These are phyloP conservation scores for Spheniscus mendiculus DNA, from an alignment of 2,113 vertebrate species.

Conservation along the genomic window DNA sequence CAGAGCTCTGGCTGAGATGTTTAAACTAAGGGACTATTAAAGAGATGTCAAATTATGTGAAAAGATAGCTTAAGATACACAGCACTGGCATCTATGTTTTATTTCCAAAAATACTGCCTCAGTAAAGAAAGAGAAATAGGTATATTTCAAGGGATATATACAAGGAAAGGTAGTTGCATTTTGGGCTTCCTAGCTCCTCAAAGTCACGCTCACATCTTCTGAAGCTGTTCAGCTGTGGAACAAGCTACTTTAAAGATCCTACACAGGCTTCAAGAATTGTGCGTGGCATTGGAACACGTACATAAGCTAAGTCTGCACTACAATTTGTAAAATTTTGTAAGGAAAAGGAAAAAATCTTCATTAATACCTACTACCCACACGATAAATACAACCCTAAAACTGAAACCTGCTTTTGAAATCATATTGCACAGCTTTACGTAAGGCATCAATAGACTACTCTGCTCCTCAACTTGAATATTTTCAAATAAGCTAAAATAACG, in stretches of 20 bases:
- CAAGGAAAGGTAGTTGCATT: background rate
- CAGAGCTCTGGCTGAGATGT: background rate
- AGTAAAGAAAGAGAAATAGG: background rate
- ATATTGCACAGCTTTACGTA: background rate
- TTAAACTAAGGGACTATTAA: background rate
- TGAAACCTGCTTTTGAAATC: background rate
- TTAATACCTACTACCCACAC: background rate
- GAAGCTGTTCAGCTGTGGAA: background rate
- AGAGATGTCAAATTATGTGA: background rate
- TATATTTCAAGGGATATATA: accelerated
- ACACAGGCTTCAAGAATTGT: background rate
- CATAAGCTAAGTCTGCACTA: background rate
- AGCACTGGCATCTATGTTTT: background rate
- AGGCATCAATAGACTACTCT: background rate
- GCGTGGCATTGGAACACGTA: background rate
- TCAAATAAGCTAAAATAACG: background rate
- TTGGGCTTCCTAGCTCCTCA: background rate
- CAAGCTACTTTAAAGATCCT: background rate
- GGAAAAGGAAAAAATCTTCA: background rate
- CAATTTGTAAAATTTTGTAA: background rate
- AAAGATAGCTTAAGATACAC: background rate
- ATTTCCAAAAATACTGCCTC: background rate
- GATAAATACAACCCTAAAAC: background rate
- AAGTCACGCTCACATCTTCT: background rate
- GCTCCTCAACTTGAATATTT: background rate